phyloP scores from a whole-genome alignment of 2,113 vertebrate genomes.

The Sander lucioperca region DNA sequence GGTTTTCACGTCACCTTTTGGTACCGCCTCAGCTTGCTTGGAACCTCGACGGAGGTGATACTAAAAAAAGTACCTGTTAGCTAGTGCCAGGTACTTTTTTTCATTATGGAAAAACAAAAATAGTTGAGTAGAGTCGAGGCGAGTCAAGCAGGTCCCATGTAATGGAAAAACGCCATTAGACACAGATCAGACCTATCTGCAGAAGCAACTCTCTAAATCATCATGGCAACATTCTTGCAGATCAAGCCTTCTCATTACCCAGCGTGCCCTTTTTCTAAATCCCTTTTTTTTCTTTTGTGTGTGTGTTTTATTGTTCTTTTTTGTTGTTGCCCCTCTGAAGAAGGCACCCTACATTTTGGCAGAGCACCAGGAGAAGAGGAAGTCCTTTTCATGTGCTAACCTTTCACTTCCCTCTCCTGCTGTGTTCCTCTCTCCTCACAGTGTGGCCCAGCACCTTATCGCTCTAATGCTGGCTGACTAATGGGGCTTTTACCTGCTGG shows the following conservation, averaged over 20 bases:
- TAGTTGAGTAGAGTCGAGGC: too few species aligned
- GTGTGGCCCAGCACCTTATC: conserved; percentile 15
- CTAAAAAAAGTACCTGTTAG: too few species aligned
- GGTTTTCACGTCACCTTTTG: too few species aligned
- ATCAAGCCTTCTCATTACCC: neutral
- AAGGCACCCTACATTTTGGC: neutral
- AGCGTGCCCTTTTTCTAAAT: neutral
- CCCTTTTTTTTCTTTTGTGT: neutral
- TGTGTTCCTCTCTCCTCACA: neutral
- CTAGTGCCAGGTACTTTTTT: too few species aligned
- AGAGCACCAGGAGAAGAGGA: neutral
- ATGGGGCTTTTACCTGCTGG: conserved; percentile 50
- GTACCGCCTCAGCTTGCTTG: too few species aligned
- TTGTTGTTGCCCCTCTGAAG: neutral
- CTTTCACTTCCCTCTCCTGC: conserved; percentile 1
- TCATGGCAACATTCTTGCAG: neutral
- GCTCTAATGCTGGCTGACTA: conserved; percentile 27
- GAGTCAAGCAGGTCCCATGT: too few species aligned
- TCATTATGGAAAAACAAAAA: too few species aligned
- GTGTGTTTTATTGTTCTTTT: neutral
- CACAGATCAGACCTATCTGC: neutral
- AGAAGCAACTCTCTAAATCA: neutral
- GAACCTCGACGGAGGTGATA: too few species aligned
- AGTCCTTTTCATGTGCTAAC: conserved; percentile 13
- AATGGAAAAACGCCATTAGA: neutral